A percentile compares a stretch with the other conserved stretches of the same genome.
Evolutionary conservation across 92 coral and sea anemone species (phyloP).

Genomic region (Zoanthus solanderi): DNA sequence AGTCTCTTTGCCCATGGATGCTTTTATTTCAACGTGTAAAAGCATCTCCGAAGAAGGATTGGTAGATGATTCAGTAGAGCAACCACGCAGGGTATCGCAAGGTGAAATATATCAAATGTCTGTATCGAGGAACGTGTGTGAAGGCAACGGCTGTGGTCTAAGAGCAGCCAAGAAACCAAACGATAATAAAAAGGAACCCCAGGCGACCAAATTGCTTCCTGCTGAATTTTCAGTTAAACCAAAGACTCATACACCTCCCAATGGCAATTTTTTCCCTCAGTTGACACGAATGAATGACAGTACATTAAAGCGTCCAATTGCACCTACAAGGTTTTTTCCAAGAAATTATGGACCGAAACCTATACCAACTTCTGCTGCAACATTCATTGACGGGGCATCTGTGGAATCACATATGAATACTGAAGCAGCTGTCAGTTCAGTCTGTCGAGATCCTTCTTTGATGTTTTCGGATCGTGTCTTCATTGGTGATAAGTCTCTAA

Average conservation of each 20-base stretch:
- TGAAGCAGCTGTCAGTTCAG: background rate
- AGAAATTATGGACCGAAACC: background rate
- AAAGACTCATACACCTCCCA: background rate
- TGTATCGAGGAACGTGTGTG: background rate
- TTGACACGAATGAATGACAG: background rate
- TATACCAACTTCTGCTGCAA: background rate
- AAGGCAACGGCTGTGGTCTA: background rate
- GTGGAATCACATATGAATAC: background rate
- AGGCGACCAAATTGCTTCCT: background rate
- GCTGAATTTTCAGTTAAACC: background rate
- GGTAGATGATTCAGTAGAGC: background rate
- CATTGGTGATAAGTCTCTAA: background rate
- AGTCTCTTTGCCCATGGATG: background rate
- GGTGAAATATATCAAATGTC: background rate
- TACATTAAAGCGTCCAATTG: constrained; percentile 12
- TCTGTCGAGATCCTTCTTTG: background rate
- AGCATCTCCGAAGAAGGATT: background rate
- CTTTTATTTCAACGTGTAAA: background rate
- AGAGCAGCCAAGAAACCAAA: background rate
- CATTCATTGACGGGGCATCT: background rate
- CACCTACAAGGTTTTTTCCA: background rate
- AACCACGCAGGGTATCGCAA: background rate
- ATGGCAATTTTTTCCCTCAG: background rate
- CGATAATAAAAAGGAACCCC: background rate
- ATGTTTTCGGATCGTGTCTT: background rate